Evolutionary conservation across 2,797 vertebrate genomes (phyloP), one percentile per base, ranked within the genome.

Genomic region (Acanthis flammea): DNA sequence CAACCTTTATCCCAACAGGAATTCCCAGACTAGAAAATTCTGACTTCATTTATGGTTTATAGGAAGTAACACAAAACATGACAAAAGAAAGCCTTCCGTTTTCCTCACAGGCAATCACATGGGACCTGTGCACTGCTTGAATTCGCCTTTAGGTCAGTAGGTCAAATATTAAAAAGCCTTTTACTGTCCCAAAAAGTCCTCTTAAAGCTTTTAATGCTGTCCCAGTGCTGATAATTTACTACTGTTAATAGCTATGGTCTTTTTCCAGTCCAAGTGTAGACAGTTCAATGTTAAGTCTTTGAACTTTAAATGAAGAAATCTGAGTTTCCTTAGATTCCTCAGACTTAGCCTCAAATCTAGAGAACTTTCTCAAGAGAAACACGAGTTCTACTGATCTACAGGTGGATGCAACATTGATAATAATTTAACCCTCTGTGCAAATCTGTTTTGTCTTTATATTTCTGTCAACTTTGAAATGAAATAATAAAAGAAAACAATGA

Each of bases 11-110:
- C 63, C 94, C 88, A 80, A 83, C 54, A 96, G 93, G 90, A 95
- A 97, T 94, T 97, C 81, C 84, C 92, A 92, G 86, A 87, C 90
- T 91, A 94, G 85, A 95, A 91, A 86, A 79, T 89, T 89, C 90
- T 88, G 94, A 88, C 74, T 94, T 94, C 88, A 70, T 95, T 96
- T 96, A 84, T 95, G 63, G 76, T 90, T 94, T 96, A 92, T 96
- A 94, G 80, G 73, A 95, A 92, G 47, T 51, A 92, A 92, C 53
- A 27, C 88, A 91, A 96, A 96, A 92, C 33, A 81, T 78, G 82
- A 87, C 86, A 89, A 83, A 95, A 92, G 42, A 91, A 85, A 91
- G 62, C 4, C 3, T 95, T 95, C 27, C 1, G 9, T 95, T 97
- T 84, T 91, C 92, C 96, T 97, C 88, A 53, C 55, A 82, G 72